A percentile compares a stretch with the other conserved stretches of the same genome.
These are phyloP conservation scores for Gymnothorax reevesii DNA, from an alignment of 2,797 vertebrate species.

Conservation along the genomic window DNA sequence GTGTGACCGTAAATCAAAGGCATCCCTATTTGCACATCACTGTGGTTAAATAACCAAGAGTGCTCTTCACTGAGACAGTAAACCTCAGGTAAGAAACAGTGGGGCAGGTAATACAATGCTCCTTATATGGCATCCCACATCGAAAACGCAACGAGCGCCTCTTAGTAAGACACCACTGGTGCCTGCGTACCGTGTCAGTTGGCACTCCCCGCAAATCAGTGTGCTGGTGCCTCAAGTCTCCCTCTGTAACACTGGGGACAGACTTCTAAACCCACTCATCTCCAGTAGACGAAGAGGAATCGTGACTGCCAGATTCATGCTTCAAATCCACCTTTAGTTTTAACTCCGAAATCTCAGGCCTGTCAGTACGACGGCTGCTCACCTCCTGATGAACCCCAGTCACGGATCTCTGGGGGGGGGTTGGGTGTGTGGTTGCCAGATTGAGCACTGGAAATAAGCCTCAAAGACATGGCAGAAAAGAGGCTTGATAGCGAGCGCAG, in stretches of 20 bases:
- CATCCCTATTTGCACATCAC: not conserved
- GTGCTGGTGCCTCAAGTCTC: constrained; percentile 16
- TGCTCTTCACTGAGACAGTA: constrained; percentile 19
- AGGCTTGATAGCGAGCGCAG: not conserved
- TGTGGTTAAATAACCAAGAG: not conserved
- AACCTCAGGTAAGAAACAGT: constrained; percentile 24
- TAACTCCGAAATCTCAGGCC: constrained; percentile 10
- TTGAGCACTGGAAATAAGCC: not conserved
- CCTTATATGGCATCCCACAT: not conserved
- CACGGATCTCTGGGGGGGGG: not conserved
- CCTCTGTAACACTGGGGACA: constrained; percentile 34
- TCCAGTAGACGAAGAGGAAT: not conserved
- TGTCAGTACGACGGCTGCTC: not conserved
- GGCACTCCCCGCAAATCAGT: constrained; percentile 23
- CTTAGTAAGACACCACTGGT: no score
- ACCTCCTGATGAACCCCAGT: constrained; percentile 7
- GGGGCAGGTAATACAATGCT: constrained; percentile 37
- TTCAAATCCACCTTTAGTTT: constrained; percentile 2
- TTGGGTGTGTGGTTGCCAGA: not conserved
- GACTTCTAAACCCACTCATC: constrained; percentile 16
- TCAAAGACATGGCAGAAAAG: not conserved
- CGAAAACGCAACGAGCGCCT: not conserved
- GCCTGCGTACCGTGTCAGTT: not conserved
- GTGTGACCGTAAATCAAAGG: not conserved
- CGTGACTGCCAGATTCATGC: not conserved